Percentiles rank a stretch among this genome's conserved stretches.
Evolutionary conservation across 2,113 vertebrate genomes (phyloP).

Genomic region (Coptodon rendalli): DNA sequence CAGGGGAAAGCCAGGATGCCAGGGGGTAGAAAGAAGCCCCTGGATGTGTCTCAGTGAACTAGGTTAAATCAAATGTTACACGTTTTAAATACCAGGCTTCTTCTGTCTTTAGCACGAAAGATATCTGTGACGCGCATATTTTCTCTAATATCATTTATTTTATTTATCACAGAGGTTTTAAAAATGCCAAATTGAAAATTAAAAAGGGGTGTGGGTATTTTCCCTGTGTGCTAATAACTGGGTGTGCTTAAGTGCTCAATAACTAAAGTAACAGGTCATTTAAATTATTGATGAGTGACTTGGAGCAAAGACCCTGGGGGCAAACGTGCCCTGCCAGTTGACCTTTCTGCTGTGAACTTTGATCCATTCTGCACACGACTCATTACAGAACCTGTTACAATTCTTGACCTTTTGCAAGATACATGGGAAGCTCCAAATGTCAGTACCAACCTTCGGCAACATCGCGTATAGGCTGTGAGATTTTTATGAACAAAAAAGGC

Average conservation of each 20-base stretch:
- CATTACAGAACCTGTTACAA: slow-evolving; percentile 42
- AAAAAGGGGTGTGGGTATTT: background rate
- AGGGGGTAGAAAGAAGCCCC: background rate
- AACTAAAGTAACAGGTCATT: background rate
- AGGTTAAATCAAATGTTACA: background rate
- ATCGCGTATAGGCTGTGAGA: background rate
- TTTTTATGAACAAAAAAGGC: background rate
- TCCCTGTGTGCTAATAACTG: background rate
- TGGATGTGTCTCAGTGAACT: background rate
- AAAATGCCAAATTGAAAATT: background rate
- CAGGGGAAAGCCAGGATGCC: background rate
- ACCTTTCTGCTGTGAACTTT: slow-evolving; percentile 64
- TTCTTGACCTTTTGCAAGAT: slow-evolving; percentile 63
- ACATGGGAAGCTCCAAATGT: slow-evolving; percentile 59
- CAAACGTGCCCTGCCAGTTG: slow-evolving; percentile 16
- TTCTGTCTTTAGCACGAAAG: background rate
- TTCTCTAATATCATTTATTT: background rate
- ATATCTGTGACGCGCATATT: background rate
- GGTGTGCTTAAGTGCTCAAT: background rate
- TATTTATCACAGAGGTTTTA: background rate
- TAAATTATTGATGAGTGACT: slow-evolving; percentile 28
- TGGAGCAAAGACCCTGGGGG: background rate
- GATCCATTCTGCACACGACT: slow-evolving; percentile 41
- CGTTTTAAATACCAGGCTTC: background rate
- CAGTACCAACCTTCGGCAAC: slow-evolving; percentile 27